Percentiles rank a stretch among this genome's conserved stretches.
Evolutionary conservation across 2,113 vertebrate genomes (phyloP).

Genomic region (Megalops atlanticus): DNA sequence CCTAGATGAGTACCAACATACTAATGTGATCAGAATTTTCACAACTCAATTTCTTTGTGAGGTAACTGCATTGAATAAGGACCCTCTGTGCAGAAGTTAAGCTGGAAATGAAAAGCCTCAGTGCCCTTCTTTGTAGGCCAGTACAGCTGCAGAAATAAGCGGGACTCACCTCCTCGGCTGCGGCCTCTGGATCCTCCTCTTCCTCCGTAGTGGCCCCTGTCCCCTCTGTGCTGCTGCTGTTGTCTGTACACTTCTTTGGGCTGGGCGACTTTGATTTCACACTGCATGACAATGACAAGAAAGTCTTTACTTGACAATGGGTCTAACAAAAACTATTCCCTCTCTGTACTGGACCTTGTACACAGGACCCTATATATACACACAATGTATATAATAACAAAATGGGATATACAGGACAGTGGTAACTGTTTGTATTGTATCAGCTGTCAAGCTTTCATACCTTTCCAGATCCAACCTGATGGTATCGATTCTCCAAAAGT

Average conservation of each 20-base stretch:
- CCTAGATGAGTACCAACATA: too few species aligned
- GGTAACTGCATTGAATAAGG: neutral
- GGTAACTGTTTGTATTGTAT: too few species aligned
- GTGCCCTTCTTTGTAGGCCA: neutral
- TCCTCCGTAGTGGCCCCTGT: slow-evolving; percentile 68
- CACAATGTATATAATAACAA: too few species aligned
- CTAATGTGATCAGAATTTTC: too few species aligned
- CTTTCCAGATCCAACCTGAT: slow-evolving; percentile 88
- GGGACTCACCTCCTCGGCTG: slow-evolving; percentile 76
- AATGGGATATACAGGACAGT: too few species aligned
- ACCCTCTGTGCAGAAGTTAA: neutral
- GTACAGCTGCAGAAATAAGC: neutral
- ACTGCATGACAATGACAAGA: slow-evolving; percentile 59
- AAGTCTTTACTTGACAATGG: neutral
- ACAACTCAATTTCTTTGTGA: neutral
- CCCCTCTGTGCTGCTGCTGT: slow-evolving; percentile 79
- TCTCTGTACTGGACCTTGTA: too few species aligned
- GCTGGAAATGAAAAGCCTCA: neutral
- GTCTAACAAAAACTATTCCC: too few species aligned
- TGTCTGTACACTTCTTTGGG: slow-evolving; percentile 88
- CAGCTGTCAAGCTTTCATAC: slow-evolving; percentile 50
- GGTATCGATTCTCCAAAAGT: slow-evolving; percentile 85
- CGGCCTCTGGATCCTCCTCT: slow-evolving; percentile 76
- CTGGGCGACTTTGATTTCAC: slow-evolving; percentile 89
- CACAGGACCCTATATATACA: too few species aligned